Percentiles rank a stretch among this genome's conserved stretches.
These are phyloP conservation scores for Drosophila tanythrix DNA, from an alignment of 2,888 invertebrate species.

Conservation along the genomic window DNA sequence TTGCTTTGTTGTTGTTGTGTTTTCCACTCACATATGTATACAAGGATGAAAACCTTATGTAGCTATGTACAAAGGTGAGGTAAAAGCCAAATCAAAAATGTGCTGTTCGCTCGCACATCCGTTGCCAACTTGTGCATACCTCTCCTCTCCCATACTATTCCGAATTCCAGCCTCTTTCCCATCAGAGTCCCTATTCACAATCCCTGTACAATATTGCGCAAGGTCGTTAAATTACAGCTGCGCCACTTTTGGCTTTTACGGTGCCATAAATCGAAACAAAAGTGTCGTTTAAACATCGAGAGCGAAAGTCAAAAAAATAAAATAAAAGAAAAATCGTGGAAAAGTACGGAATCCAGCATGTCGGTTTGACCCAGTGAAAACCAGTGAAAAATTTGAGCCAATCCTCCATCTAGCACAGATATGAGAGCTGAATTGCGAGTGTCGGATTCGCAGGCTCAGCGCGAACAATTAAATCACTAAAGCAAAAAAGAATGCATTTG, in stretches of 20 bases:
- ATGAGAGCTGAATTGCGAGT: slow-evolving; percentile 27
- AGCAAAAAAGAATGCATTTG: slow-evolving; percentile 32
- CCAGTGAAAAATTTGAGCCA: slow-evolving; percentile 19
- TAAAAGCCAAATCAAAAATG: slow-evolving; percentile 28
- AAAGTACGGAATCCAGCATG: slow-evolving; percentile 5
- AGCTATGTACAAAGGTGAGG: background rate
- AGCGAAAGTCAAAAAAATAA: slow-evolving; percentile 31
- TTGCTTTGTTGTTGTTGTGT: slow-evolving; percentile 4
- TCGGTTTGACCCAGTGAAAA: slow-evolving; percentile 1
- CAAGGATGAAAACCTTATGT: slow-evolving; percentile 32
- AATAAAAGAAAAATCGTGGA: slow-evolving; percentile 9
- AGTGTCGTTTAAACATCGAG: slow-evolving; percentile 72
- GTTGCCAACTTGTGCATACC: slow-evolving; percentile 37
- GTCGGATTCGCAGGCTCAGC: slow-evolving; percentile 34
- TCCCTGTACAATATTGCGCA: slow-evolving; percentile 38
- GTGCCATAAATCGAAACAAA: slow-evolving; percentile 75
- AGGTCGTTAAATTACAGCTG: slow-evolving; percentile 70
- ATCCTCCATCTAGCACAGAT: slow-evolving; percentile 33
- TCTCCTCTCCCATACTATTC: background rate
- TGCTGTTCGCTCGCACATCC: slow-evolving; percentile 35
- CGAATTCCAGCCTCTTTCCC: background rate
- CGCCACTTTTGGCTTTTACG: slow-evolving; percentile 72
- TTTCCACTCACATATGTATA: slow-evolving; percentile 22
- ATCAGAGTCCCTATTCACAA: background rate
- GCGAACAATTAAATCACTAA: slow-evolving; percentile 46